phyloP scores from a whole-genome alignment of 1,140 invertebrate genomes.

The Lasaia peninsularis region DNA sequence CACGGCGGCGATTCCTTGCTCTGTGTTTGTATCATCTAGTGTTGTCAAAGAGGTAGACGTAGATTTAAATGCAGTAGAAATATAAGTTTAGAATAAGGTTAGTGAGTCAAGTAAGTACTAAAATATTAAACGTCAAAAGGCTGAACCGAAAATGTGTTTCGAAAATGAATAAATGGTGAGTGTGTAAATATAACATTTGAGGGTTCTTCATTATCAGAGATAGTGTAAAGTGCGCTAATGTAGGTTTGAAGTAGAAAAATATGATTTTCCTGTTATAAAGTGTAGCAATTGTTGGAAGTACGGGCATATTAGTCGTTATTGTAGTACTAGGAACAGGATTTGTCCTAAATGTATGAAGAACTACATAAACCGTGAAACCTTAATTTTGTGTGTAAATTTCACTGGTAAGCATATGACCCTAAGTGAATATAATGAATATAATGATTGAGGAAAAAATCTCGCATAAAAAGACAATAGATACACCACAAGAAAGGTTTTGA shows the following conservation, averaged over 20 bases:
- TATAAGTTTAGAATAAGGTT: background rate
- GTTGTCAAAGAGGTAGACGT: background rate
- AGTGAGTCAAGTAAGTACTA: background rate
- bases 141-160: background rate
- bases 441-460: conserved; percentile 21
- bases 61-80: background rate
- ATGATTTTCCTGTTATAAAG: conserved; percentile 24
- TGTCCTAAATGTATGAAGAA: conserved; percentile 30
- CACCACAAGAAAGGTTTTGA: background rate
- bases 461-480: conserved; percentile 15
- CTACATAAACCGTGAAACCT: conserved; percentile 25
- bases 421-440: conserved; percentile 20
- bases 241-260: conserved; percentile 23
- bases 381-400: conserved; percentile 26
- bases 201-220: background rate
- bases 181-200: conserved; percentile 9
- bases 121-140: background rate
- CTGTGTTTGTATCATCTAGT: background rate
- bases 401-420: conserved; percentile 26
- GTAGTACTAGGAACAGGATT: conserved; percentile 22
- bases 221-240: background rate
- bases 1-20: too few relatives aligned
- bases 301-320: conserved; percentile 18
- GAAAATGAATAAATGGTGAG: conserved; percentile 3
- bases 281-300: conserved; percentile 24